Evolutionary conservation across 2,888 invertebrate species (phyloP).

Genomic region (Unio delphinus): DNA sequence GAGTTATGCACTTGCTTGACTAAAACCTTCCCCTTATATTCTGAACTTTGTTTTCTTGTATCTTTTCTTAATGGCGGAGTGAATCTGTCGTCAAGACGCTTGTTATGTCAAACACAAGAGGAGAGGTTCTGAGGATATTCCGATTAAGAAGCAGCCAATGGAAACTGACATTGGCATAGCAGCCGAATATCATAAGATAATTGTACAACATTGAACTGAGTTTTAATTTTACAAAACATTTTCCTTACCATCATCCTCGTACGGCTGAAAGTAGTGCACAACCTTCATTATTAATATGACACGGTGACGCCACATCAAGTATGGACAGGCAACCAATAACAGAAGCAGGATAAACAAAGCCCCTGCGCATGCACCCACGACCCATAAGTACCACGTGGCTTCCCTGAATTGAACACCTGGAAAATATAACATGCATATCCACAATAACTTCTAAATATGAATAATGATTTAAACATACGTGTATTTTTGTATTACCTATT

Average conservation of each 20-base stretch:
- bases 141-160: not conserved
- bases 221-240: not conserved
- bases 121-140: not conserved
- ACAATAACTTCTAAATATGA: too few relatives aligned
- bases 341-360: slow-evolving; percentile 21
- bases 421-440: not conserved
- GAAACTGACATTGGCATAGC: not conserved
- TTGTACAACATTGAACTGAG: not conserved
- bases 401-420: slow-evolving; percentile 22
- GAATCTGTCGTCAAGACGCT: too few relatives aligned
- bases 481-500: too few relatives aligned
- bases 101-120: too few relatives aligned
- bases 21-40: too few relatives aligned
- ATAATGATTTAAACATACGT: too few relatives aligned
- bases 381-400: slow-evolving; percentile 33
- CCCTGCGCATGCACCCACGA: slow-evolving; percentile 32
- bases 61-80: too few relatives aligned
- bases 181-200: not conserved
- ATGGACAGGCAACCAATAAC: slow-evolving; percentile 32
- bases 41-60: too few relatives aligned
- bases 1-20: too few relatives aligned
- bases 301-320: slow-evolving; percentile 50
- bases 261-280: slow-evolving; percentile 53
- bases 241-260: slow-evolving; percentile 52
- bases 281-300: slow-evolving; percentile 54